Conservation (phyloP, 2,888 invertebrate genomes). For the Ichneumon xanthorius region DNA sequence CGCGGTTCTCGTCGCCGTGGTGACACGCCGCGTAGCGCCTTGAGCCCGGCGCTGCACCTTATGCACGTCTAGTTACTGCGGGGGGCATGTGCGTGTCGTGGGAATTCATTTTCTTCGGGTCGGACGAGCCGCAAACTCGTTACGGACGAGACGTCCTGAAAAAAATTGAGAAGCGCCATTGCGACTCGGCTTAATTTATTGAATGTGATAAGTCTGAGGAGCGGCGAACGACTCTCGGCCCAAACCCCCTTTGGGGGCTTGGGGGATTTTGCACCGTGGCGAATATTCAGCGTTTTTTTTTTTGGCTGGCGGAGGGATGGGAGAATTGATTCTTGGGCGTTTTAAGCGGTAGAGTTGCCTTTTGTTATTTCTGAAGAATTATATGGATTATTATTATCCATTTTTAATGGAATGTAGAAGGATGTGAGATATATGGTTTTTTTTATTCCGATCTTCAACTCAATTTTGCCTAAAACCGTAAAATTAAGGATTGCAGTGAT, state of each 20-base stretch:
- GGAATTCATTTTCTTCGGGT: conserved; percentile 64
- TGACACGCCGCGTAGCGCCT: conserved; percentile 57
- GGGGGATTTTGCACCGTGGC: not conserved
- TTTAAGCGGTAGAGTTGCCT: not conserved
- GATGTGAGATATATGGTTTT: too few relatives aligned
- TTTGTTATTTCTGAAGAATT: not conserved
- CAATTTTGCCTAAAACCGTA: too few relatives aligned
- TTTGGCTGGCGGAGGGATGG: not conserved
- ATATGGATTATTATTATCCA: not conserved
- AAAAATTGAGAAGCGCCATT: conserved; percentile 30
- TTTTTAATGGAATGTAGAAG: not conserved
- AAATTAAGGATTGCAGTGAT: too few relatives aligned
- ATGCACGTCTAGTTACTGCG: not conserved
- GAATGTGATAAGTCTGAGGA: conserved; percentile 39
- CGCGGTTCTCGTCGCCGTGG: conserved; percentile 64
- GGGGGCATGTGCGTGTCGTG: conserved; percentile 36
- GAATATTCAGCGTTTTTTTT: not conserved
- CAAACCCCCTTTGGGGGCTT: not conserved
- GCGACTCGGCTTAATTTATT: conserved; percentile 32
- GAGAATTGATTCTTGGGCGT: not conserved
- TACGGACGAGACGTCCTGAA: conserved; percentile 34
- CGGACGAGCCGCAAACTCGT: conserved; percentile 64
- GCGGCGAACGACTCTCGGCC: not conserved
- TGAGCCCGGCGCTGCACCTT: conserved; percentile 10
- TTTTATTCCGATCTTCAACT: too few relatives aligned